Evolutionary conservation across 2,888 invertebrate species (phyloP).

Genomic region (Hydrotaea cyrtoneurina): DNA sequence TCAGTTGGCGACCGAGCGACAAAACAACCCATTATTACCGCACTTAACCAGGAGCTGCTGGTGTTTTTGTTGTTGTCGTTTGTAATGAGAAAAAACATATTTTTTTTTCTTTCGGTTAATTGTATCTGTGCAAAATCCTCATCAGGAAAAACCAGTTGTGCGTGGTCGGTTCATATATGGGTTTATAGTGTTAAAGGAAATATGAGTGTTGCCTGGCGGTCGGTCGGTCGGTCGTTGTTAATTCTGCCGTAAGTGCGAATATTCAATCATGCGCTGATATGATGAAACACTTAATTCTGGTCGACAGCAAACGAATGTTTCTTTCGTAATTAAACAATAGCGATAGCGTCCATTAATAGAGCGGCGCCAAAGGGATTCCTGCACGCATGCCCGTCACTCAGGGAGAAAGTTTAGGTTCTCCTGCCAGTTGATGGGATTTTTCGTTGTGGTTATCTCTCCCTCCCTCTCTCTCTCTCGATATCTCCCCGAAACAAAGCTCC

Average conservation of each 20-base stretch:
- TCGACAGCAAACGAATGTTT: not conserved
- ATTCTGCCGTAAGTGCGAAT: slow-evolving; percentile 4
- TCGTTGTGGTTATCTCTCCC: too few relatives aligned
- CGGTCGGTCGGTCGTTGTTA: not conserved
- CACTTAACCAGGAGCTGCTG: not conserved
- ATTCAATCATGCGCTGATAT: not conserved
- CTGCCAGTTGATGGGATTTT: too few relatives aligned
- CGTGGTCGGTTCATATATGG: slow-evolving; percentile 53
- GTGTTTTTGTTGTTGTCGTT: not conserved
- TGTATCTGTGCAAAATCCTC: slow-evolving; percentile 28
- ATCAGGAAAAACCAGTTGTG: slow-evolving; percentile 64
- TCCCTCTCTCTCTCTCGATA: too few relatives aligned
- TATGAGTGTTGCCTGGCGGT: slow-evolving; percentile 27
- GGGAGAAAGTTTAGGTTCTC: too few relatives aligned
- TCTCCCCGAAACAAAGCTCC: not conserved
- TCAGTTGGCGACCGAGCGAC: slow-evolving; percentile 20
- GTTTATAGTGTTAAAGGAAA: slow-evolving; percentile 63
- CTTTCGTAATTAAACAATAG: not conserved
- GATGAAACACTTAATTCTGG: slow-evolving; percentile 21
- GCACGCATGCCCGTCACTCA: too few relatives aligned
- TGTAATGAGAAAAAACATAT: too few relatives aligned
- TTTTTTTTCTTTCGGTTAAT: not conserved
- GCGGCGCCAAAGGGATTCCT: not conserved
- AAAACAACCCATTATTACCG: slow-evolving; percentile 5
- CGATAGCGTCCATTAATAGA: not conserved